Base-by-base conservation (phyloP, 2,888 invertebrate species). In the Leptinotarsa tumamoca region DNA sequence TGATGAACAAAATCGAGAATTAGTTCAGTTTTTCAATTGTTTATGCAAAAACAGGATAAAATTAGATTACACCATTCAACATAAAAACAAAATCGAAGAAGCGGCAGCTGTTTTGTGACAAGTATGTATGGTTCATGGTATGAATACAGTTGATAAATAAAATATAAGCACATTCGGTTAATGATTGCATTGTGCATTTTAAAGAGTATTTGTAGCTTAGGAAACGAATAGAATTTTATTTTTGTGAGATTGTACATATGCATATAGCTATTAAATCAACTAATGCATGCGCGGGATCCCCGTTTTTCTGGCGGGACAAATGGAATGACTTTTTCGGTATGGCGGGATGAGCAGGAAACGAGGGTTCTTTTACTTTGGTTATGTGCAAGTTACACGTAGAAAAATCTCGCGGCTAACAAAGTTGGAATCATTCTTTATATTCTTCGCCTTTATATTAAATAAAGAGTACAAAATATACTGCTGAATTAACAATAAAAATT, bases 361-460 rank as follows among this genome's bases (percentile, higher is more conserved):
- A 76, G 79, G 81, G 80, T 78, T 80, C 80, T 82, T 81, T 79
- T 80, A 80, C 78, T 43, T 82, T 82, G 82, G 82, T 82, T 82
- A 82, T 80, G 80, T 81, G 79, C 77, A 79, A 80, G 78, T 76
- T 81, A 81, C 81, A 83, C 83, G 82, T 83, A 82, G 82, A 80
- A 79, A 82, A 76, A 73, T 78, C 78, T 67, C 72, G 73, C 76
- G 74, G 70, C 75, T 72, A 23, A 23, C 14, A 58, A 58, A 63
- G 23, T 63, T 63, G 18, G 3, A 63, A n/a, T 27, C 10, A n/a
- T 33, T n/a, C n/a, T 2, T 15, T 33, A 10, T 63, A n/a, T 17
- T 7, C 5, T 33, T 33, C 5, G n/a, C n/a, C 63, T n/a, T 17
- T 33, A 33, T 63, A n/a, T 7, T n/a, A n/a, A 15, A 15, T 17